Base-by-base conservation (phyloP, 2,113 vertebrate genomes). In the Megaleporinus macrocephalus region DNA sequence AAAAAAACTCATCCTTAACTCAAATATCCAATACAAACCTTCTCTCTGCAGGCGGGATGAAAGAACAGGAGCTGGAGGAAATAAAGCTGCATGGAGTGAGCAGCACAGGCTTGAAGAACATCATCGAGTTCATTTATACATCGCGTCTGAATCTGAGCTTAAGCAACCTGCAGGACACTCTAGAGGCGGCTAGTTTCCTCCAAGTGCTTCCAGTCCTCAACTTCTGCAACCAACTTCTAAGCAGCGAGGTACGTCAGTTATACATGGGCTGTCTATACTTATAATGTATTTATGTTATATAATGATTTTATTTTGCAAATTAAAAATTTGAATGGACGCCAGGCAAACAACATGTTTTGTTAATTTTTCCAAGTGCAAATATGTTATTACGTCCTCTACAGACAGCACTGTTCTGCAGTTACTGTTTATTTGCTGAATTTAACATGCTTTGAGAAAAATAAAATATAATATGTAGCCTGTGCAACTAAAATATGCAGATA, bases 51-150 rank as follows among this genome's bases (percentile, higher is more conserved):
- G 95, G 93, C 79, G 94, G 94, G 79, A 95, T 95, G 95, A 93
- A 90, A 83, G 95, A 95, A 88, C 92, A 93, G 88, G 92, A 94
- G 74, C 93, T 94, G 90, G 88, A 82, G n/a, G 91, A 93, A 86
- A 95, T 95, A 66, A 95, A 94, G 88, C 92, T 95, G 69, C 93
- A 95, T 27, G 95, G 94, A 3, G 90, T 95, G 79, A 94, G 91
- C 65, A 89, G 86, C 41, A 55, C 79, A 12, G 95, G 95, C 20
- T 88, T 95, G 66, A 94, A 91, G 87, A 95, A 93, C 88, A 94
- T 95, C 5, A 93, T 95, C 22, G 93, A 94, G 57, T 95, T 95
- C 89, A 94, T 94, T 83, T 95, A 95, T 89, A 94, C 95, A 2
- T 93, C 93, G 80, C 90, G 89, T 74, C 87, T 95, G 82, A 87